Base-by-base conservation (phyloP, 2,888 invertebrate species). In the Drosophila meridiana region DNA sequence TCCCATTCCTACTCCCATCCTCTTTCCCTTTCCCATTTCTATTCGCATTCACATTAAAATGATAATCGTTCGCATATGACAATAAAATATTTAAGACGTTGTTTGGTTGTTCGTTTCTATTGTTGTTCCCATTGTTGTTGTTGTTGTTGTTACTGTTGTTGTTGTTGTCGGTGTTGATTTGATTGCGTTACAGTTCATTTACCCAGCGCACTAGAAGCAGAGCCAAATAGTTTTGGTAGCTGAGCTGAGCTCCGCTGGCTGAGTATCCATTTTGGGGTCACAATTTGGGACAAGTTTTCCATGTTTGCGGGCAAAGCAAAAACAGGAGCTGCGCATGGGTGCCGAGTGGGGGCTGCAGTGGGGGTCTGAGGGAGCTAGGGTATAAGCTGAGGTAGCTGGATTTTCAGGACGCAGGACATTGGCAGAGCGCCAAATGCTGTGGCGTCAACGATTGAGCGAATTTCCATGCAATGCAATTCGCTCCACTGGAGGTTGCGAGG, bases 101-200 rank as follows among this genome's bases (percentile, higher is more conserved):
- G 53, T 40, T 66, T 60, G 50, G 40, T 55, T 69, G 34, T 47
- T 50, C 47, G 47, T 47, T 63, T 30, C 52, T 64, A 32, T 57
- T 55, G 58, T 52, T 63, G 38, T 40, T 14, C 40, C n/a, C 40
- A 14, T 69, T 68, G 73, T 40, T 28, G 58, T 67, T 72, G 70
- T 59, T 73, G 76, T 83, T 73, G 86, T 83, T 86, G 86, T 7
- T 34, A 7, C 40, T 69, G 50, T 68, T 68, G 74, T 45, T 28
- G 61, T 67, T 72, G 70, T 59, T 80, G 70, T 64, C 75, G 76
- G 84, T 74, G 86, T 86, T 88, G 89, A 87, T 87, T 87, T 90
- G 90, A 87, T 87, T 87, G 86, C 86, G 81, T 86, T 90, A 90
- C 87, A 87, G 87, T 87, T 87, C 87, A 87, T 87, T 90, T 87